Percentiles rank a stretch among this genome's conserved stretches.
Conservation (phyloP, 2,888 invertebrate species). For the Diaprepes abbreviatus region DNA sequence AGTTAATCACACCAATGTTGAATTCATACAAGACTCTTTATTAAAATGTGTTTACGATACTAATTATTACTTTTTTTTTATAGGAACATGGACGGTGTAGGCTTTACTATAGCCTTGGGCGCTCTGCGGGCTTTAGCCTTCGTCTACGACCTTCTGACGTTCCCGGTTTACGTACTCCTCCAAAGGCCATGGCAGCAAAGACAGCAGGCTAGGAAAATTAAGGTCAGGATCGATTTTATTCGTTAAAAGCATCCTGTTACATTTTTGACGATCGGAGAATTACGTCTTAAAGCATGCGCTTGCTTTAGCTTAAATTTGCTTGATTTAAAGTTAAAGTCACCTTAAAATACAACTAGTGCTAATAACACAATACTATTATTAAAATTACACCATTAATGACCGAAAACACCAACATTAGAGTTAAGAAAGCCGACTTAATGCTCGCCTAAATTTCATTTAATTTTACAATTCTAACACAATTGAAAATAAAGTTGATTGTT, state of each 20-base stretch:
- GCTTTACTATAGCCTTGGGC: slow-evolving; percentile 78
- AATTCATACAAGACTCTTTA: too few relatives aligned
- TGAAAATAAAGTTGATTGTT: too few relatives aligned
- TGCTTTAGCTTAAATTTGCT: neutral
- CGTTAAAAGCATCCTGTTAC: slow-evolving; percentile 43
- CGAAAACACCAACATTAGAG: too few relatives aligned
- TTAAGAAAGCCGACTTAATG: too few relatives aligned
- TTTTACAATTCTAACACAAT: too few relatives aligned
- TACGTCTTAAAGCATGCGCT: slow-evolving; percentile 9
- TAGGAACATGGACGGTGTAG: slow-evolving; percentile 74
- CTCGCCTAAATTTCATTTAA: too few relatives aligned
- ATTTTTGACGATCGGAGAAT: neutral
- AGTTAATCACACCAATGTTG: too few relatives aligned
- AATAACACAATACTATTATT: too few relatives aligned
- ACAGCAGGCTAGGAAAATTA: slow-evolving; percentile 81
- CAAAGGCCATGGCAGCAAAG: slow-evolving; percentile 91
- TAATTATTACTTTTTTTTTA: slow-evolving; percentile 59
- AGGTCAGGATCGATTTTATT: slow-evolving; percentile 71
- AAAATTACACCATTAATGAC: too few relatives aligned
- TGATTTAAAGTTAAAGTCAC: too few relatives aligned
- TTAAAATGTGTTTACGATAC: too few relatives aligned
- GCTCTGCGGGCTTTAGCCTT: slow-evolving; percentile 86
- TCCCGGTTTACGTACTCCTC: slow-evolving; percentile 89
- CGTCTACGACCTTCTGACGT: slow-evolving; percentile 91
- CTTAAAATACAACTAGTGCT: too few relatives aligned